Evolutionary conservation across 2,888 invertebrate genomes (phyloP).

Genomic region (Hemicrepidius hirtus): DNA sequence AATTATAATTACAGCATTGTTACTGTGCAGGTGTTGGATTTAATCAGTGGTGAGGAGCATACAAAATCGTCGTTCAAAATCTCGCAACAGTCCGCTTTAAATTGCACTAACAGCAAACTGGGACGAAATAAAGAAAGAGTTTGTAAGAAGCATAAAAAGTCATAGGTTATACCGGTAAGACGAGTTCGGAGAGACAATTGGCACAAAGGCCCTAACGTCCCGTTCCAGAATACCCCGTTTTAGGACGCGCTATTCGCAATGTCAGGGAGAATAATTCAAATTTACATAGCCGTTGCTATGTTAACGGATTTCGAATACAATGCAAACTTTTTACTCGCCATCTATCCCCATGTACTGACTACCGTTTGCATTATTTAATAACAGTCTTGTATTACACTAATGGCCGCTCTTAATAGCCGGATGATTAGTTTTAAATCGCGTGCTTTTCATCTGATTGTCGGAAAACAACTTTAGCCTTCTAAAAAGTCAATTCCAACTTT

Average conservation of each 20-base stretch:
- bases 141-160: constrained; percentile 52
- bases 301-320: constrained; percentile 58
- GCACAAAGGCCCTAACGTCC: constrained; percentile 56
- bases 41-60: constrained; percentile 23
- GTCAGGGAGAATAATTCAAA: constrained; percentile 43
- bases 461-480: constrained; percentile 42
- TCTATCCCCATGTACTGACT: constrained; percentile 32
- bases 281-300: constrained; percentile 57
- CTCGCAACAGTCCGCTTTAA: constrained; percentile 32
- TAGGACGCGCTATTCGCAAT: constrained; percentile 54
- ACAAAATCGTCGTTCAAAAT: constrained; percentile 19
- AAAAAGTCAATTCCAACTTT: constrained; percentile 47
- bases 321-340: constrained; percentile 56
- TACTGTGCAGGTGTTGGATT: constrained; percentile 50
- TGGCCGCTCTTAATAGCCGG: constrained; percentile 53
- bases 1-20: constrained; percentile 56
- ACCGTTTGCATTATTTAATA: constrained; percentile 55
- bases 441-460: constrained; percentile 53
- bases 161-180: constrained; percentile 57
- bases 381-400: constrained; percentile 54
- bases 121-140: constrained; percentile 17
- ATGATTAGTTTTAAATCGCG: constrained; percentile 55
- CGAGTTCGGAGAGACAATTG: constrained; percentile 56
- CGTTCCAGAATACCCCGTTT: constrained; percentile 55
- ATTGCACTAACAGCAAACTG: constrained; percentile 48